Base-by-base conservation (phyloP, 2,113 vertebrate genomes). In the Peromyscus maniculatus region DNA sequence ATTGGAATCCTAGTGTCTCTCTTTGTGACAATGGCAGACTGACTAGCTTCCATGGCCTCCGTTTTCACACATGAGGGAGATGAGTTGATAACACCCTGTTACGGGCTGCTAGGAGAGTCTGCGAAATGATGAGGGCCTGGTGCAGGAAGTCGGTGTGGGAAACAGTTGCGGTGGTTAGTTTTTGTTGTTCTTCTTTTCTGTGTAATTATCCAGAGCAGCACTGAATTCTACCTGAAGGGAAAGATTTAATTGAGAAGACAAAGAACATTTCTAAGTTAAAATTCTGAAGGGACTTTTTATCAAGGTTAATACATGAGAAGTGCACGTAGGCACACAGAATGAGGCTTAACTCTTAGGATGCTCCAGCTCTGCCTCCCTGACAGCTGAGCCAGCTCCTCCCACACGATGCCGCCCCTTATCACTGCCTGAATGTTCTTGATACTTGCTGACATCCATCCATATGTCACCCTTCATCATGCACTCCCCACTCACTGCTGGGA, bases 401-500 rank as follows among this genome's bases (percentile, higher is more conserved):
- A 94, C 93, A 84, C 83, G 2, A 1, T 17, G 52, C 59, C 92
- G 46, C 57, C 77, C 83, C 87, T 89, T 79, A 77, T 88, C 79
- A 57, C n/a, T 67, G 80, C 77, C 62, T 72, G 66, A 55, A 86
- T 43, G 46, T 93, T 92, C 94, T 59, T n/a, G n/a, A 43, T 80
- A 72, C 91, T 93, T 87, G 88, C 91, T 86, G 94, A 95, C 96
- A 82, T 33, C 80, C 84, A 72, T n/a, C 91, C 71, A 74, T 43
- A 77, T 87, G 94, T 46, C 96, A 93, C 2, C 84, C 83, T 93
- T 80, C 94, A 79, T 90, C 96, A 84, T 43, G 26, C 88, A 91
- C 91, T 39, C 95, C 94, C 95, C 80, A 94, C 97, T 91, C 84
- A 89, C 91, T 92, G 57, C 86, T 82, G 59, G 33, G 52, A 86